Base-by-base conservation (phyloP, 2,113 vertebrate genomes). In the Dasypus novemcinctus region DNA sequence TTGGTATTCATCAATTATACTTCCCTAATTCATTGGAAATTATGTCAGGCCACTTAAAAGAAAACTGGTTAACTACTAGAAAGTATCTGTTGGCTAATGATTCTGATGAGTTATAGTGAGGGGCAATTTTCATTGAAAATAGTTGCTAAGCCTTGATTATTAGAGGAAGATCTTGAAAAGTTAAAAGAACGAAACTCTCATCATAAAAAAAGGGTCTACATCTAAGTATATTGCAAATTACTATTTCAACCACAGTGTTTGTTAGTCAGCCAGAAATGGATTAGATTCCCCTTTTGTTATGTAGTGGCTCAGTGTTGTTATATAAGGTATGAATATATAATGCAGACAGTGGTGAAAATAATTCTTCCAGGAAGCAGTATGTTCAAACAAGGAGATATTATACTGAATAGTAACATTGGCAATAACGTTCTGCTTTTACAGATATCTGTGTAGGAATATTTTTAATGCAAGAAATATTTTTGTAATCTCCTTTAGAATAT, bases 211-310 rank as follows among this genome's bases (percentile, higher is more conserved):
- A 79, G n/a, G n/a, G n/a, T 59, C 15, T 68, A 59, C 4, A 38
- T 69, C 9, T 84, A 59, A 85, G 79, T 59, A 38, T 27, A 80
- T 38, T 74, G 6, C 84, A 79, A 66, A 72, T 72, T 93, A 7
- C 8, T 71, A 20, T 84, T 93, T 5, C 1, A 63, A 75, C 66
- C 75, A 59, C 10, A 69, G 33, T 75, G 18, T 54, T 59, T 64
- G 33, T 4, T 85, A 87, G 14, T 83, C 41, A 38, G 31, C 6
- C 52, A n/a, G 7, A 83, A 93, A 84, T 7, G 0, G 31, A 85
- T 89, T 93, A 43, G 6, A 82, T 93, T 85, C 85, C 25, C 25
- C 64, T 93, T 87, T 46, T 20, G 63, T 79, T 85, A 76, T 79
- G 11, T 88, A 88, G 14, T 36, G 10, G 4, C 27, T 91, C 52